phyloP scores from a whole-genome alignment of 2,797 vertebrate species.

The Diglossa cyanea region DNA sequence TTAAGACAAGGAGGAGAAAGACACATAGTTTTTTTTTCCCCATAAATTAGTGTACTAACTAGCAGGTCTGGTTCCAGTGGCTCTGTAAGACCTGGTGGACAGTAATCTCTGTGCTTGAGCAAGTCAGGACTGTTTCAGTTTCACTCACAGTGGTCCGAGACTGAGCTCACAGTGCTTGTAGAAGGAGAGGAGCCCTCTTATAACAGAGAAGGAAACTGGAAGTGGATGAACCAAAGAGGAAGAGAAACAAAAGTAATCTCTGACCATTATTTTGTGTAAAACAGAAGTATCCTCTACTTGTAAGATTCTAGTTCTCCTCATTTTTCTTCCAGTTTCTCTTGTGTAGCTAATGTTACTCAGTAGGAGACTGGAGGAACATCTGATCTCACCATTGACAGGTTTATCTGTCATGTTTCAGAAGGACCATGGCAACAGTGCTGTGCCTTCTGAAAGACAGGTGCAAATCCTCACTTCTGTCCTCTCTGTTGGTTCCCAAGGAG shows the following conservation, averaged over 20 bases:
- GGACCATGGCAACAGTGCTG: neutral
- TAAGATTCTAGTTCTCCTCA: neutral
- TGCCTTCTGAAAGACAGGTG: neutral
- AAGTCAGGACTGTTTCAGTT: neutral
- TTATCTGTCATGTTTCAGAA: neutral
- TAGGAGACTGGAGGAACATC: neutral
- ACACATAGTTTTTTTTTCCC: fast-evolving
- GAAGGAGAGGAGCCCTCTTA: neutral
- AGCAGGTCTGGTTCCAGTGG: neutral
- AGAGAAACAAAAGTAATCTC: conserved; percentile 3
- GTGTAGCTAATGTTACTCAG: neutral
- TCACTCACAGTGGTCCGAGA: fast-evolving
- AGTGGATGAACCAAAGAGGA: neutral
- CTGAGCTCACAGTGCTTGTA: neutral
- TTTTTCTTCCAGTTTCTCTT: conserved; percentile 26
- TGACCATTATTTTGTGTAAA: neutral
- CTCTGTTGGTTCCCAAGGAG: neutral
- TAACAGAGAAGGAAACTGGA: neutral
- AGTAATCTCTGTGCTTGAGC: neutral
- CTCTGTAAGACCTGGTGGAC: neutral
- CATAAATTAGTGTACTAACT: neutral
- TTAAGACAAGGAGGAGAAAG: neutral
- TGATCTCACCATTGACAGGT: neutral
- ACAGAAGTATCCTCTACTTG: neutral
- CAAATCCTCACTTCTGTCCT: neutral